phyloP scores from a whole-genome alignment of 2,888 invertebrate species.

The Schrankia costaestrigalis region DNA sequence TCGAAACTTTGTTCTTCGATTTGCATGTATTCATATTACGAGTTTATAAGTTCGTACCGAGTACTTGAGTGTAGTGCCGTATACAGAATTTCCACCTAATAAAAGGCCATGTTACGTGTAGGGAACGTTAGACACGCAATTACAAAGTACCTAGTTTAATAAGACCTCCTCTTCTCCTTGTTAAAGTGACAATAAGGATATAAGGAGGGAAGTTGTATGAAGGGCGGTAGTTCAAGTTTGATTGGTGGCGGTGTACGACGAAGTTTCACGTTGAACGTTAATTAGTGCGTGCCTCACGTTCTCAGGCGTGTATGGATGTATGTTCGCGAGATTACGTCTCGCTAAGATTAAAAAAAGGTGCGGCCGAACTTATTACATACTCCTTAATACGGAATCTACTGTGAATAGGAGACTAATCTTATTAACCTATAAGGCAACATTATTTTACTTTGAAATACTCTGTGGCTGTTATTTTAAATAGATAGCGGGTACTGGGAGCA shows the following conservation, averaged over 20 bases:
- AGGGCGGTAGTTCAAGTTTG: conserved; percentile 53
- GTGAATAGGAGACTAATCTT: no score
- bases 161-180: conserved; percentile 53
- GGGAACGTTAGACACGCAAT: conserved; percentile 77
- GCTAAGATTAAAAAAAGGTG: conserved; percentile 42
- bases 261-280: conserved; percentile 78
- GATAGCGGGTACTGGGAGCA: no score
- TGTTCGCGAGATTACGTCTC: conserved; percentile 54
- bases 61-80: conserved; percentile 56
- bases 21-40: conserved; percentile 32
- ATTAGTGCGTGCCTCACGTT: conserved; percentile 77
- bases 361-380: conserved; percentile 20
- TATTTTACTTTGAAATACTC: no score
- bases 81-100: conserved; percentile 79
- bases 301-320: conserved; percentile 61
- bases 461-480: no score
- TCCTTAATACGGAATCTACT: no score
- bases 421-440: no score
- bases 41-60: conserved; percentile 61
- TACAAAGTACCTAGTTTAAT: conserved; percentile 61
- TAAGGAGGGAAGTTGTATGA: conserved; percentile 51
- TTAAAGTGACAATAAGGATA: conserved; percentile 39
- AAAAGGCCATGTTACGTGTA: conserved; percentile 77
- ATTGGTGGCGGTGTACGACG: conserved; percentile 54
- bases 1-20: conserved; percentile 19